Conservation (phyloP, 2,888 invertebrate species). For the Chrysopilus asiliformis region DNA sequence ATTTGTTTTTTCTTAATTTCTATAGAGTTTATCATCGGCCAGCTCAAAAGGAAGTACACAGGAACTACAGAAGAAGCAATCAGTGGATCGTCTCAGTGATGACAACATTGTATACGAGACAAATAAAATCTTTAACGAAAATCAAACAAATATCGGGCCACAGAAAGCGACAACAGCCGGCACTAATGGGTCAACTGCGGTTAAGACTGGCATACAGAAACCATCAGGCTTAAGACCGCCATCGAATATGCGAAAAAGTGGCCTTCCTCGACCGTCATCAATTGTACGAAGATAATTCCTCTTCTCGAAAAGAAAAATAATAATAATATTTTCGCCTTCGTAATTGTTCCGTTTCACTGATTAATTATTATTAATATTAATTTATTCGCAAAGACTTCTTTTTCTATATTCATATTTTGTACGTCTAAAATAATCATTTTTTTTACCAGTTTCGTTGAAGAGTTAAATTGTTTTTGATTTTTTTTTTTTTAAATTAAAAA, state of each 20-base stretch:
- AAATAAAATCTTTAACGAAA: neutral
- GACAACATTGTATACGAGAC: slow-evolving; percentile 4
- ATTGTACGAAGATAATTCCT: slow-evolving; percentile 28
- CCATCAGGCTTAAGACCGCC: slow-evolving; percentile 31
- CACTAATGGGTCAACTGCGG: slow-evolving; percentile 18
- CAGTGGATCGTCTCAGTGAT: slow-evolving; percentile 12
- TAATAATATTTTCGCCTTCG: too few species aligned
- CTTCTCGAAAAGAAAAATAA: too few species aligned
- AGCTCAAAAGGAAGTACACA: slow-evolving; percentile 28
- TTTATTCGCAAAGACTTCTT: too few species aligned
- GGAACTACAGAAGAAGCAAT: slow-evolving; percentile 6
- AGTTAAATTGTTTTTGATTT: too few species aligned
- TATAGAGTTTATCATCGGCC: slow-evolving; percentile 31
- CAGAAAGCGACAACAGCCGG: neutral
- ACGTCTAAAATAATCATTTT: too few species aligned
- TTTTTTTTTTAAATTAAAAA: too few species aligned
- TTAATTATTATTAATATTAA: too few species aligned
- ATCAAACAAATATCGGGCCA: neutral
- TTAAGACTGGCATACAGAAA: slow-evolving; percentile 28
- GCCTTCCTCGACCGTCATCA: slow-evolving; percentile 30
- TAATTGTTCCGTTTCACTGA: too few species aligned
- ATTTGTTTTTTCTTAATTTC: slow-evolving; percentile 7
- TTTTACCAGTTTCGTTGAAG: too few species aligned
- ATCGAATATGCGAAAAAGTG: slow-evolving; percentile 29
- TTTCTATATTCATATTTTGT: too few species aligned